These are phyloP conservation scores for Diarsia dahlii DNA, from an alignment of 2,888 invertebrate species.

Conservation along the genomic window DNA sequence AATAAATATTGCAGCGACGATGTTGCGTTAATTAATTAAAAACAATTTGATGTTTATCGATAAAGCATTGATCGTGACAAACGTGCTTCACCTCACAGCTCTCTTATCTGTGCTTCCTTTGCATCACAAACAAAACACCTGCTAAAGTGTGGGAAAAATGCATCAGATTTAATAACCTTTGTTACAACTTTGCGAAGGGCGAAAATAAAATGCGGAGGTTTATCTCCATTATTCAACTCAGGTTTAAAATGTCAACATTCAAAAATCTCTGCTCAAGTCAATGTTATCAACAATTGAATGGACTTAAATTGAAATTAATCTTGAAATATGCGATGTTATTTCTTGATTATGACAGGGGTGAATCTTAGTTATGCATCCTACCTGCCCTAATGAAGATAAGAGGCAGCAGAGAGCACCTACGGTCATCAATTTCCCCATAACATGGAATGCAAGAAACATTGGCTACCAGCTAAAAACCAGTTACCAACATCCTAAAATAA, in stretches of 20 bases:
- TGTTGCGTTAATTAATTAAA: slow-evolving; percentile 54
- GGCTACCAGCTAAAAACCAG: slow-evolving; percentile 45
- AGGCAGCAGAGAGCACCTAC: slow-evolving; percentile 3
- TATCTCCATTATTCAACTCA: slow-evolving; percentile 14
- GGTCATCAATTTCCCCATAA: slow-evolving; percentile 20
- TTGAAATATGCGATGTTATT: slow-evolving; percentile 17
- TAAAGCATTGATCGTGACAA: slow-evolving; percentile 64
- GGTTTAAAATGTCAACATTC: slow-evolving; percentile 39
- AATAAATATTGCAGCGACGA: slow-evolving; percentile 63
- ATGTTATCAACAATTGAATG: slow-evolving; percentile 15
- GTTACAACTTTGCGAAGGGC: slow-evolving; percentile 28
- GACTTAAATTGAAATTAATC: slow-evolving; percentile 13
- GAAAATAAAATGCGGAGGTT: slow-evolving; percentile 41
- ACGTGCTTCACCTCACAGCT: slow-evolving; percentile 70
- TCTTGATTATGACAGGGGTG: slow-evolving; percentile 11
- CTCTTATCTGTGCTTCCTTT: slow-evolving; percentile 64
- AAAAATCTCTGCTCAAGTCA: slow-evolving; percentile 31
- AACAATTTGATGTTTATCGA: slow-evolving; percentile 55
- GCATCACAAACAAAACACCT: slow-evolving; percentile 74
- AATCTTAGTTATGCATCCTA: slow-evolving; percentile 13
- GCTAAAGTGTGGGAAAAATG: slow-evolving; percentile 65
- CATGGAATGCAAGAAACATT: slow-evolving; percentile 35
- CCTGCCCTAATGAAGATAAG: slow-evolving; percentile 45
- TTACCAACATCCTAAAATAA: slow-evolving; percentile 55
- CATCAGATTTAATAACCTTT: slow-evolving; percentile 25